Evolutionary conservation across 35 echinoderm and acorn worm genomes (phyloP).

Genomic region (Acanthaster planci): DNA sequence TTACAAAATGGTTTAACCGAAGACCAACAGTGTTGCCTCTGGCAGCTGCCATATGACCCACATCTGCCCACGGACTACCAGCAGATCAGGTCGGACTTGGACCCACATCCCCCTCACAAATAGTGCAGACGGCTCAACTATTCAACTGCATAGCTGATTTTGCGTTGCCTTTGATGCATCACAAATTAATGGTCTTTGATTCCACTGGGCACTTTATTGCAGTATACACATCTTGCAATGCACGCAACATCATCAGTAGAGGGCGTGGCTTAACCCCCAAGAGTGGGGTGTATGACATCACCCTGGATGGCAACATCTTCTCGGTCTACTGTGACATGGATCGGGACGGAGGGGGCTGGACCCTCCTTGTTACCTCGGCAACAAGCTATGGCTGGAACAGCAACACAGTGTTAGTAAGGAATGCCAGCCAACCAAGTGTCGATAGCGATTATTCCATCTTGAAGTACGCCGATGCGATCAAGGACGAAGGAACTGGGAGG

Average conservation of each 20-base stretch:
- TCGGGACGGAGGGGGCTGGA: slow-evolving; percentile 78
- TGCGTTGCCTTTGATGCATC: no score
- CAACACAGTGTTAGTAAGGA: slow-evolving; percentile 23
- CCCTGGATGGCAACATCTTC: not conserved
- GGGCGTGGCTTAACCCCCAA: slow-evolving; percentile 31
- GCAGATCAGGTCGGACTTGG: no score
- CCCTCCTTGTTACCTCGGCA: slow-evolving; percentile 63
- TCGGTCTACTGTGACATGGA: slow-evolving; percentile 84
- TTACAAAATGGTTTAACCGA: no score
- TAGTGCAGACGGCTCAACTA: no score
- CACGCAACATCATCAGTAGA: slow-evolving; percentile 45
- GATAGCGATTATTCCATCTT: slow-evolving; percentile 78
- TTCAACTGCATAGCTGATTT: no score
- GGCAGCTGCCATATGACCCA: no score
- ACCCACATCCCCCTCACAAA: no score
- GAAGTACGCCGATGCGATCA: slow-evolving; percentile 59
- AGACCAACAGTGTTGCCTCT: no score
- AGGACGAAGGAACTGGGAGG: slow-evolving; percentile 11
- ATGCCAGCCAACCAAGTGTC: slow-evolving; percentile 43
- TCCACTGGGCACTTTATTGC: slow-evolving; percentile 14
- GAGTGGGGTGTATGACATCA: slow-evolving; percentile 62
- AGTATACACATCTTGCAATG: slow-evolving; percentile 66
- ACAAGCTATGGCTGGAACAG: slow-evolving; percentile 52
- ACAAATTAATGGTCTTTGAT: no score
- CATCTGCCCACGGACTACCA: no score